Base-by-base conservation (phyloP, 2,113 vertebrate species). In the Scophthalmus maximus region DNA sequence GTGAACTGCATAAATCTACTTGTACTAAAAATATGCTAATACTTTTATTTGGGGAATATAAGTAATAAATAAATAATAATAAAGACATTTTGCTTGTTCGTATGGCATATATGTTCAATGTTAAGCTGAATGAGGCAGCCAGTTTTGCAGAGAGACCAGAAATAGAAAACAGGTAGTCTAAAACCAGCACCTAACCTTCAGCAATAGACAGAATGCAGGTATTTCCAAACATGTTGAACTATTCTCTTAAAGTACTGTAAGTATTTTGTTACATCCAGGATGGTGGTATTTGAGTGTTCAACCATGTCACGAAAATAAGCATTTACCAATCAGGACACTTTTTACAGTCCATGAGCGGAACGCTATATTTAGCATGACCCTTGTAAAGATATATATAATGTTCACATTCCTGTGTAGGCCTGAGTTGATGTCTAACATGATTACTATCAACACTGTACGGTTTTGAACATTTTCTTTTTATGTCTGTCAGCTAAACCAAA, bases 341-440 rank as follows among this genome's bases (percentile, higher is more conserved):
- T 23, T 3, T 55, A 42, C 50, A 62, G 55, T 42, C 2, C 15
- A 25, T 3, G 52, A 23, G 26, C 46, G 14, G 15, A 17, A n/a
- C 30, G 34, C 49, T 57, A 50, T 6, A 57, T 66, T 47, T 34
- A 38, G 46, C 23, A 12, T 25, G 20, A 36, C 58, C 60, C 42
- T 17, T 2, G 1, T 17, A 17, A 10, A 61, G 40, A 74, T 26
- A 50, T 42, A 50, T 42, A 53, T 27, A 60, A 62, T 57, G 23
- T 26, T 30, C 40, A 42, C 61, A 49, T 72, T 71, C 34, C 67
- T 58, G 46, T 12, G 18, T 1, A 17, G 20, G 49, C 46, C 55
- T 1, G 32, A 30, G 12, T 49, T 6, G 25, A 76, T 69, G 69
- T 87, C 76, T 29, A 25, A 78, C 49, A 74, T 49, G 50, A 76